Base-by-base conservation (phyloP, 2,113 vertebrate genomes). In the Rallus limicola region DNA sequence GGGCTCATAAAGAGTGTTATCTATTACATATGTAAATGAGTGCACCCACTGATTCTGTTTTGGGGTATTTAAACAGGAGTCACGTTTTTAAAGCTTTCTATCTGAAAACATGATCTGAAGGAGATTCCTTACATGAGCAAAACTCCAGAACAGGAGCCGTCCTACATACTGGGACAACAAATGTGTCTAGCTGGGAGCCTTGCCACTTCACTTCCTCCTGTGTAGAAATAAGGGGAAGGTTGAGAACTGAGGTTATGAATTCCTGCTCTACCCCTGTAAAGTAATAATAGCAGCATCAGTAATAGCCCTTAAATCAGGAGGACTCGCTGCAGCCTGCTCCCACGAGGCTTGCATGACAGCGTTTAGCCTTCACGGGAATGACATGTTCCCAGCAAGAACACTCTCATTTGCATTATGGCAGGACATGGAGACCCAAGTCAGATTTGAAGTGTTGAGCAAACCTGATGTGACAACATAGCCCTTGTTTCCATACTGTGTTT, bases 361-460 rank as follows among this genome's bases (percentile, higher is more conserved):
- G 7, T 10, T 69, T 46, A 92, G 63, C 6, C 16, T 83, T 86
- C 92, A 76, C 6, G 2, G 82, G 93, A 95, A 95, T 96, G 93
- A 84, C 95, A 93, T 92, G 91, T 95, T 96, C 93, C 95, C 96
- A 88, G 92, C 90, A 96, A 91, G 92, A 96, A 33, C 86, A 40
- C 67, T 93, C 93, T 93, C 92, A 94, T 93, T 96, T 96, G 90
- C 93, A 94, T 93, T 6, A 50, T 31, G 82, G 88, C 88, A 96
- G 93, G 76, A 90, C 95, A 53, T 5, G 74, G 91, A 95, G 94
- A 86, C 3, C 90, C 74, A 40, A 91, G 42, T 26, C 50, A 81
- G 69, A 36, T 14, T 71, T 56, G 26, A 55, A 93, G 91, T 8
- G 91, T 56, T 60, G 85, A 86, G 90, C 69, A 68, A 88, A 65